Percentiles rank a stretch among this genome's conserved stretches.
These are phyloP conservation scores for Rhadina sibilatrix DNA, from an alignment of 2,113 vertebrate species.

Conservation along the genomic window DNA sequence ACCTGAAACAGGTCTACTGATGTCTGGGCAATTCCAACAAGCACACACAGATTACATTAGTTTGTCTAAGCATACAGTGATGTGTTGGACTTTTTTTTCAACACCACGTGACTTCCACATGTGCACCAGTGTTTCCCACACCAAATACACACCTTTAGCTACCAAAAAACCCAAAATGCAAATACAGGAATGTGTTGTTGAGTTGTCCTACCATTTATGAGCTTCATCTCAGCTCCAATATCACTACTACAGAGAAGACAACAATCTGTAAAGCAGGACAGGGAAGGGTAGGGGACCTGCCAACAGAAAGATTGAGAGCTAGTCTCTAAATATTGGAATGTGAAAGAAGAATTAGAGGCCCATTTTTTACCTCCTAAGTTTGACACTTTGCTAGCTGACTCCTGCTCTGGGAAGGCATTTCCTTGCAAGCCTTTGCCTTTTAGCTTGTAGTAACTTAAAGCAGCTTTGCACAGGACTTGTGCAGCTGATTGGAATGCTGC, in stretches of 20 bases:
- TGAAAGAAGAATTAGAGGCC: not conserved
- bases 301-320: not conserved
- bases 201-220: not conserved
- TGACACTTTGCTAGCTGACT: not conserved
- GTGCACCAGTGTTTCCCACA: not conserved
- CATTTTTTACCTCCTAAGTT: not conserved
- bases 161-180: not conserved
- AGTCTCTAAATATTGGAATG: not conserved
- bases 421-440: not conserved
- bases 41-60: not conserved
- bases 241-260: not conserved
- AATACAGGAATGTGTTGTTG: not conserved
- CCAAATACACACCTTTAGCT: not conserved
- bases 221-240: not conserved
- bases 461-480: not conserved
- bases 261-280: not conserved
- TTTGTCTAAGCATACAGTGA: not conserved
- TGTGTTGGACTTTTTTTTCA: not conserved
- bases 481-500: not conserved
- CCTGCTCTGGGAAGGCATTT: not conserved
- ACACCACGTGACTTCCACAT: not conserved
- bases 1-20: not conserved
- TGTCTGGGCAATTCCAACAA: not conserved
- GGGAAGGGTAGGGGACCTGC: not conserved
- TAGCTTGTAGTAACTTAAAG: not conserved